phyloP scores from a whole-genome alignment of 2,113 vertebrate genomes.

The Rhynchomys soricoides region DNA sequence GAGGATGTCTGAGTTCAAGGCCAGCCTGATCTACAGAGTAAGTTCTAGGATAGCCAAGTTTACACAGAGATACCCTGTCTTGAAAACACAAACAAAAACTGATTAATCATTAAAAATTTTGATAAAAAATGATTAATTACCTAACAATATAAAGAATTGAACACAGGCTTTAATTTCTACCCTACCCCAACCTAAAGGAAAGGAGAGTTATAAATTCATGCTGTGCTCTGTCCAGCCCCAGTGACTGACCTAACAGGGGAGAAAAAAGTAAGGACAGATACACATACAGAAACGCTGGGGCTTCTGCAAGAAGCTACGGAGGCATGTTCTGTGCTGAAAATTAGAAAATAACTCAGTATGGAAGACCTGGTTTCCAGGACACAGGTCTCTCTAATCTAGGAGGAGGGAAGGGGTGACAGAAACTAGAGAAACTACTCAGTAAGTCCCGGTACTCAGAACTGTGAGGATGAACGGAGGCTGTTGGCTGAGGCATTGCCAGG shows the following conservation, averaged over 20 bases:
- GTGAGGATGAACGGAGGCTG: background rate
- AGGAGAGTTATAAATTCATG: conserved; percentile 10
- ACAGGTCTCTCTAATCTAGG: background rate
- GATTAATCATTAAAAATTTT: background rate
- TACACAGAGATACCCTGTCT: too few relatives aligned
- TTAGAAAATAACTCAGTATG: background rate
- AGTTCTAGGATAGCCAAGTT: too few relatives aligned
- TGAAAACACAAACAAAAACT: too few relatives aligned
- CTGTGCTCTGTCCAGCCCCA: background rate
- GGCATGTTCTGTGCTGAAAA: too few relatives aligned
- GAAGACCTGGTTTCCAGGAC: background rate
- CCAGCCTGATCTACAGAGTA: too few relatives aligned
- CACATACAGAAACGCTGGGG: background rate
- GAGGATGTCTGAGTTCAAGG: too few relatives aligned
- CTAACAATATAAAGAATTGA: conserved; percentile 29
- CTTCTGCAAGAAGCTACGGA: background rate
- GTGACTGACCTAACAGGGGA: background rate
- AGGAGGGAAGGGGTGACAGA: background rate
- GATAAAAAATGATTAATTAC: conserved; percentile 2
- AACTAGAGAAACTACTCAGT: background rate
- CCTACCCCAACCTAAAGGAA: background rate
- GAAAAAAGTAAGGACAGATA: background rate
- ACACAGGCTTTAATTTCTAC: background rate
- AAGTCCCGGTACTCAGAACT: rapidly evolving
- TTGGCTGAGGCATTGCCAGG: too few relatives aligned